Evolutionary conservation across 2,797 vertebrate species (phyloP).

Genomic region (Xiphophorus birchmanni): DNA sequence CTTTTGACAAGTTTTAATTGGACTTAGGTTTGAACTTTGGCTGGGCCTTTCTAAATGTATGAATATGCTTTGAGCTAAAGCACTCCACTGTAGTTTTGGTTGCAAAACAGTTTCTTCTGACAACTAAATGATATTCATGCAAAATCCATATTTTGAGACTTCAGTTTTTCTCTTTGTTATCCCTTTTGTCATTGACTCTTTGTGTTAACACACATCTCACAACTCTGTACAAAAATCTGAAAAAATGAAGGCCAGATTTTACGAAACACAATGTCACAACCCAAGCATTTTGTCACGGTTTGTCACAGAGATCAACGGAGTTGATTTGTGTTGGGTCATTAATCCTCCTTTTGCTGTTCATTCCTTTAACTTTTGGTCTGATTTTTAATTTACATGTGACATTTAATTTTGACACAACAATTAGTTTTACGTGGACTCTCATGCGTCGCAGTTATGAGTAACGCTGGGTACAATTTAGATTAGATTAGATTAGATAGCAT

Average conservation of each 20-base stretch:
- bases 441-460: background rate
- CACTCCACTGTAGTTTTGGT: background rate
- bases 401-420: background rate
- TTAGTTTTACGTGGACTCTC: background rate
- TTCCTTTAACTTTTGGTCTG: background rate
- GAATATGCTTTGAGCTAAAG: background rate
- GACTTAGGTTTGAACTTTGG: background rate
- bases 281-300: background rate
- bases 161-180: background rate
- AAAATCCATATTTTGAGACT: too few species aligned
- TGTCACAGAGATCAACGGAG: background rate
- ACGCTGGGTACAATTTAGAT: background rate
- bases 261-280: background rate
- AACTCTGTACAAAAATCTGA: background rate
- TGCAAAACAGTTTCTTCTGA: too few species aligned
- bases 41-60: background rate
- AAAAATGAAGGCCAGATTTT: background rate
- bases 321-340: background rate
- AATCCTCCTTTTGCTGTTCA: background rate
- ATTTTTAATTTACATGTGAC: background rate
- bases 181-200: background rate
- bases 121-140: too few species aligned
- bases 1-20: background rate
- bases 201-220: background rate
- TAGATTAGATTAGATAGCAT: too few species aligned